These are phyloP conservation scores for Pantala flavescens DNA, from an alignment of 1,140 invertebrate species.

Conservation along the genomic window DNA sequence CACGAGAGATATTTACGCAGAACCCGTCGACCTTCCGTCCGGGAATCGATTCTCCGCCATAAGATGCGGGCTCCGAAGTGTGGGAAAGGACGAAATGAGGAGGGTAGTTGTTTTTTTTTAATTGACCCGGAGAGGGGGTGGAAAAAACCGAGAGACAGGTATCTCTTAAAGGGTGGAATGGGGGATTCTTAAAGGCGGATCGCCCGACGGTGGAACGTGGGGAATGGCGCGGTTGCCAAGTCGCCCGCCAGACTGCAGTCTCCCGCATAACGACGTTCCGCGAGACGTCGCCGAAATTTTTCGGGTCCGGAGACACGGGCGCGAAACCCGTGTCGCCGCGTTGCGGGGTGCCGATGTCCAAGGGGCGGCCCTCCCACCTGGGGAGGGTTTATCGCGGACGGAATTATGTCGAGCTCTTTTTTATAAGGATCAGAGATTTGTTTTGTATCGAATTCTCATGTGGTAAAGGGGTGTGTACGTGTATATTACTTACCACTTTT, in stretches of 20 bases:
- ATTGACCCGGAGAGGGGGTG: background rate
- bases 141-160: background rate
- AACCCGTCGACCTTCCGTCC: constrained; percentile 1
- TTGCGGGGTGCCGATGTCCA: no score
- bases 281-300: background rate
- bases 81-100: background rate
- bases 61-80: background rate
- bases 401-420: no score
- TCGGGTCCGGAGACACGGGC: no score
- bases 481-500: no score
- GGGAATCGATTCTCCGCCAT: background rate
- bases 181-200: background rate
- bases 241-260: background rate
- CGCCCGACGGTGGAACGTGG: background rate
- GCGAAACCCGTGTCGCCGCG: no score
- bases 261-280: background rate
- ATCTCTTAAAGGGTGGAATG: background rate
- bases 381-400: no score
- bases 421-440: no score
- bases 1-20: no score
- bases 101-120: background rate
- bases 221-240: background rate
- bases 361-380: no score
- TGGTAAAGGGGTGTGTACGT: no score
- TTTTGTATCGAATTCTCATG: no score